Evolutionary conservation across 2,888 invertebrate genomes (phyloP).

Genomic region (Glaucopsyche alexis): DNA sequence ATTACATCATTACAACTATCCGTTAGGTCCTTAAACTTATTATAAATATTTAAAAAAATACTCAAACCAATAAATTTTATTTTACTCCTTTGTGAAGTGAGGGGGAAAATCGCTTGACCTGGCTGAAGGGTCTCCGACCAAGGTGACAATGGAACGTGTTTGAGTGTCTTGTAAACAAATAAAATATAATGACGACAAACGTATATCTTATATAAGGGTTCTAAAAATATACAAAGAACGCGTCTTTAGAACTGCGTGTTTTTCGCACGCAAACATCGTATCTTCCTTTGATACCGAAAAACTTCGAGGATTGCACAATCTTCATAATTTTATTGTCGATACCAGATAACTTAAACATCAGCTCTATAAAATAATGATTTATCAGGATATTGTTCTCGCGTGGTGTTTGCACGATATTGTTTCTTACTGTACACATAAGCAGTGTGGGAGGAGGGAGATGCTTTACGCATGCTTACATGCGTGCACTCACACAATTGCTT

Average conservation of each 20-base stretch:
- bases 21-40: neutral
- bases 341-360: too few relatives aligned
- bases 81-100: neutral
- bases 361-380: too few relatives aligned
- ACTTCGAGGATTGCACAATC: too few relatives aligned
- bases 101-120: conserved; percentile 23
- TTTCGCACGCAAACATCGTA: neutral
- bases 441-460: too few relatives aligned
- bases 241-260: neutral
- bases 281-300: neutral
- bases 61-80: neutral
- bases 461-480: too few relatives aligned
- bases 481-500: too few relatives aligned
- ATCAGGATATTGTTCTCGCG: too few relatives aligned
- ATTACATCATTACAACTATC: too few relatives aligned
- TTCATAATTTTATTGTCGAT: too few relatives aligned
- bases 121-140: conserved; percentile 6
- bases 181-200: conserved; percentile 6
- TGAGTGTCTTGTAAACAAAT: conserved; percentile 23
- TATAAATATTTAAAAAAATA: neutral
- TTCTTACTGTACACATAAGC: too few relatives aligned
- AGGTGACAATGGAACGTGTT: conserved; percentile 25
- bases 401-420: too few relatives aligned
- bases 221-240: neutral
- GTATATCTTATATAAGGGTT: conserved; percentile 1